Evolutionary conservation across 2,888 invertebrate species (phyloP).

Genomic region (Sesia bembeciformis): DNA sequence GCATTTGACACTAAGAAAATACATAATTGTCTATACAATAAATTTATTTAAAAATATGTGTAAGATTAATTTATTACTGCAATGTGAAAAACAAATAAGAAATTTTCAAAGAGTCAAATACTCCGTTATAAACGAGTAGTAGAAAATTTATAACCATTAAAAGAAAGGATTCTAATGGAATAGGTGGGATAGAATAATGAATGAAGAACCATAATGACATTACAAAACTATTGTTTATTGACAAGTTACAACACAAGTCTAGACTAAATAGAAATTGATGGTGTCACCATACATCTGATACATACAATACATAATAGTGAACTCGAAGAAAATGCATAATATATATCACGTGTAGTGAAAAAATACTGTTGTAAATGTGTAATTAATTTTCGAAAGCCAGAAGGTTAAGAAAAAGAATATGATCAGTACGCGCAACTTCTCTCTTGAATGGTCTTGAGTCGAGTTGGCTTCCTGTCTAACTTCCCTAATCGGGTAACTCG

Average conservation of each 20-base stretch:
- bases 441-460: slow-evolving; percentile 43
- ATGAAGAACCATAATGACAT: slow-evolving; percentile 51
- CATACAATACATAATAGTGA: slow-evolving; percentile 40
- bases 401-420: slow-evolving; percentile 60
- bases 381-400: slow-evolving; percentile 8
- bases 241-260: slow-evolving; percentile 60
- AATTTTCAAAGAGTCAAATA: too few species aligned
- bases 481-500: slow-evolving; percentile 24
- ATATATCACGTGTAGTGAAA: background rate
- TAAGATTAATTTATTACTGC: too few species aligned
- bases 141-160: too few species aligned
- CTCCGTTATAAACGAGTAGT: too few species aligned
- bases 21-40: too few species aligned
- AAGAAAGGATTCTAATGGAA: background rate
- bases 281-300: slow-evolving; percentile 44
- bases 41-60: too few species aligned
- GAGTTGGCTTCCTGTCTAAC: slow-evolving; percentile 31
- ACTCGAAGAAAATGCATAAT: background rate
- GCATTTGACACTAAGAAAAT: too few species aligned
- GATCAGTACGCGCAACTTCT: slow-evolving; percentile 49
- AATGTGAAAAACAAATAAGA: too few species aligned
- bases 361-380: slow-evolving; percentile 15
- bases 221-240: slow-evolving; percentile 68
- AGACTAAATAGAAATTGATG: slow-evolving; percentile 49
- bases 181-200: slow-evolving; percentile 12